A percentile compares a stretch with the other conserved stretches of the same genome.
Evolutionary conservation across 2,888 invertebrate genomes (phyloP).

Genomic region (Apocheima hispidaria): DNA sequence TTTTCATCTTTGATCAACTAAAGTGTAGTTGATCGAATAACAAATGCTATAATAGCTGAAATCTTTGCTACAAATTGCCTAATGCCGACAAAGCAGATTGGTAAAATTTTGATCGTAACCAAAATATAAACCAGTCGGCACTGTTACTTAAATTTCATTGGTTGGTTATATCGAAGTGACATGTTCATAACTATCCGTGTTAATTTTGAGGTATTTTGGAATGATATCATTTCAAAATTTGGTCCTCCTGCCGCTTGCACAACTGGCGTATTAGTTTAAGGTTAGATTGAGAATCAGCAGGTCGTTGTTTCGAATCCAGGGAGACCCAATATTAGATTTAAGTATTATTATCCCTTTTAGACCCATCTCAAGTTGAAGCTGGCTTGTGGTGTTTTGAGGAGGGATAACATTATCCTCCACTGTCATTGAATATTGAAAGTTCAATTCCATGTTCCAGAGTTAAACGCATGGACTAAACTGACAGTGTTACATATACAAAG

Average conservation of each 20-base stretch:
- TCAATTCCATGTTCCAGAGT: constrained; percentile 2
- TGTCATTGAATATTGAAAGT: constrained; percentile 10
- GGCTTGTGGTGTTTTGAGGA: constrained; percentile 69
- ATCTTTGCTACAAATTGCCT: no score
- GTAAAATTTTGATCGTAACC: no score
- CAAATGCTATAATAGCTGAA: no score
- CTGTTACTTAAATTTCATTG: neutral
- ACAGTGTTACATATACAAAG: constrained; percentile 7
- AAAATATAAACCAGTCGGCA: no score
- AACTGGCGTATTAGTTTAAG: neutral
- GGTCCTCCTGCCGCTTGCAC: neutral
- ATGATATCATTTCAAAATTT: neutral
- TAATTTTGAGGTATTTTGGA: neutral
- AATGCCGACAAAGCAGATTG: no score
- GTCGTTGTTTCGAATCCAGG: constrained; percentile 23
- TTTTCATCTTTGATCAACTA: no score
- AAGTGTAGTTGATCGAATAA: no score
- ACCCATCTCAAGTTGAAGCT: constrained; percentile 61
- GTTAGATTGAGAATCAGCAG: constrained; percentile 1
- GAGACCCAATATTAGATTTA: neutral
- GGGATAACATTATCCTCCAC: constrained; percentile 61
- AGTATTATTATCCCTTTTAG: constrained; percentile 60
- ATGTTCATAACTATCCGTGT: neutral
- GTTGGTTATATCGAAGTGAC: neutral
- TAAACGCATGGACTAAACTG: neutral